Evolutionary conservation across 2,888 invertebrate genomes (phyloP), one percentile per base, ranked within the genome.

Genomic region (Oligia strigilis): DNA sequence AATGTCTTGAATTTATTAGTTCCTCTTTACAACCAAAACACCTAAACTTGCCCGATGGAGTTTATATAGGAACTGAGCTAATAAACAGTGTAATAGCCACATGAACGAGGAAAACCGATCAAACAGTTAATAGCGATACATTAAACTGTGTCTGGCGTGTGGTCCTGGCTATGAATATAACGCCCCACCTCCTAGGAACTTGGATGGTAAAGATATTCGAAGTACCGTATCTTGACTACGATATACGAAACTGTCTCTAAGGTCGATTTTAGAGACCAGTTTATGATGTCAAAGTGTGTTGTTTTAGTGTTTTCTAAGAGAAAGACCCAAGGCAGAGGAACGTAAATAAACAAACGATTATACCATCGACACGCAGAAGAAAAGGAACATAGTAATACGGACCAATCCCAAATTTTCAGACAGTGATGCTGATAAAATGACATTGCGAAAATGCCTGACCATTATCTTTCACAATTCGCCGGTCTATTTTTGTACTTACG

Each of bases 51-150:
- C 36, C 19, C 29, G 46, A 29, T 23, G 19, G 13, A 78, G 74
- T 84, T 82, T 86, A 86, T 78, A 66, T 70, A 62, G 76, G 69
- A 70, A 71, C 77, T 73, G 62, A 60, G 70, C 77, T 75, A 87
- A 84, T 84, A 85, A 87, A 84, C 84, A 71, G 19, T 43, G 66
- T 58, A 77, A 87, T 77, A 40, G 87, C 76, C 72, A 17, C 84
- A 87, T 84, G 55, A 84, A 77, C 83, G 46, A 80, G 70, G 77
- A 78, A 78, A 83, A 84, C 79, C 87, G 43, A 85, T 87, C 65
- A 85, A 83, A 77, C 77, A 72, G 85, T 84, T 85, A 85, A 87
- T 77, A 66, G 75, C 69, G n/a, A 70, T 64, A 40, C 87, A 70
- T 84, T 75, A 80, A 87, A 87, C 74, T 67, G 77, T 72, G 58